Base-by-base conservation (phyloP, 2,888 invertebrate genomes). In the Euspilapteryx auroguttella region DNA sequence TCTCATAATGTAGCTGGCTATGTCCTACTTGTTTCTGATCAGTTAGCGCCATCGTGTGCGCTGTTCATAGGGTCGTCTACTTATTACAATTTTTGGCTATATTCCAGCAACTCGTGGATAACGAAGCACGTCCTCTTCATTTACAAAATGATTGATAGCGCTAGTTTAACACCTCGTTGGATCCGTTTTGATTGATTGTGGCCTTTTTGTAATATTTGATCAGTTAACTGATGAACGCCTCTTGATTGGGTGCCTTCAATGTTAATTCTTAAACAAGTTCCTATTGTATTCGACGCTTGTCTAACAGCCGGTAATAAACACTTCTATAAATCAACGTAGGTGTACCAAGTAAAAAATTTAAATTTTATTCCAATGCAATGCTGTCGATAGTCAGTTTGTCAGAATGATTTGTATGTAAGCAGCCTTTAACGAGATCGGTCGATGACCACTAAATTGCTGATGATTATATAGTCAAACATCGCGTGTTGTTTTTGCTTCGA, bases 71-170 rank as follows among this genome's bases (percentile, higher is more conserved):
- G n/a, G 42, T 57, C 56, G n/a, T n/a, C n/a, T n/a, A n/a, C 68
- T 68, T 62, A 68, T 66, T 57, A 68, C 59, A 55, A 52, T 55
- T 66, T n/a, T 68, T 73, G 71, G 71, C 68, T 54, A 40, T 35
- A 39, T 43, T 64, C 69, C 71, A 73, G 51, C 44, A 38, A 37
- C 36, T 12, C 2, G 14, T 20, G 37, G 32, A 35, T 43, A 40
- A 39, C 37, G 39, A 39, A 38, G 31, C 32, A 28, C 37, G 52
- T 47, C 45, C 34, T 34, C 44, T 37, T 37, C 39, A 38, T 42
- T 40, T 33, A 28, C 14, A 28, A 41, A 37, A 53, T 75, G 73
- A 75, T 73, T 69, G 69, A 73, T 75, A 53, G 65, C 49, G 51
- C 49, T 54, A 54, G 58, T 54, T 62, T 62, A 65, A 63, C 69